phyloP scores from a whole-genome alignment of 2,113 vertebrate genomes.

The Urocynchramus pylzowi region DNA sequence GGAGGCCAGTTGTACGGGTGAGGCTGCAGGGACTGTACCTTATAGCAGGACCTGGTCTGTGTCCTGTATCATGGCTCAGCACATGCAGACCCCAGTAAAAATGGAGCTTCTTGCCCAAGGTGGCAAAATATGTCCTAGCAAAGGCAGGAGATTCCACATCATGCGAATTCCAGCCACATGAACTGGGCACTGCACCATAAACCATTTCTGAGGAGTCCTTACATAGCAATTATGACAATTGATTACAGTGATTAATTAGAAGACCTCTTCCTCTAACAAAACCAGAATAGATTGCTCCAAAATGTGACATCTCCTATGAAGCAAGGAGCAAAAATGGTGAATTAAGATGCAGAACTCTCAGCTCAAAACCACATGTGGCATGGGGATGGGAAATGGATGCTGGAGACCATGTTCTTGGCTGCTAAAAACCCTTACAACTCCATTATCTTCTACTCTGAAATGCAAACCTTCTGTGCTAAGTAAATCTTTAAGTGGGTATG shows the following conservation, averaged over 20 bases:
- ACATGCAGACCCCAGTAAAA: background rate
- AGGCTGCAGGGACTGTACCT: background rate
- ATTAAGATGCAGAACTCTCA: background rate
- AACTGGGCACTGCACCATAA: background rate
- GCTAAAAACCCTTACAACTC: background rate
- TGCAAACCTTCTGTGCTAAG: background rate
- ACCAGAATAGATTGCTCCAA: background rate
- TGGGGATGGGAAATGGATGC: background rate
- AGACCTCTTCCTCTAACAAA: background rate
- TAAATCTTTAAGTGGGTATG: background rate
- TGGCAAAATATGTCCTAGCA: background rate
- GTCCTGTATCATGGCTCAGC: background rate
- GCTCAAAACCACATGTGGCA: background rate
- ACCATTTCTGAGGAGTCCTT: background rate
- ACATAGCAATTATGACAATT: background rate
- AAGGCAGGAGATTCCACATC: background rate
- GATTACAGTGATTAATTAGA: background rate
- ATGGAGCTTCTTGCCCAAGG: background rate
- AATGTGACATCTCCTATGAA: background rate
- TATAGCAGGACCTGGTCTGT: background rate
- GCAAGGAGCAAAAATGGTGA: background rate
- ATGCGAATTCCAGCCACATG: background rate
- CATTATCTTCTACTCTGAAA: background rate
- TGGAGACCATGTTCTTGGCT: background rate
- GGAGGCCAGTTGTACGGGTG: background rate